These are phyloP conservation scores for Zeugodacus cucurbitae DNA, from an alignment of 1,140 invertebrate species.

Conservation along the genomic window DNA sequence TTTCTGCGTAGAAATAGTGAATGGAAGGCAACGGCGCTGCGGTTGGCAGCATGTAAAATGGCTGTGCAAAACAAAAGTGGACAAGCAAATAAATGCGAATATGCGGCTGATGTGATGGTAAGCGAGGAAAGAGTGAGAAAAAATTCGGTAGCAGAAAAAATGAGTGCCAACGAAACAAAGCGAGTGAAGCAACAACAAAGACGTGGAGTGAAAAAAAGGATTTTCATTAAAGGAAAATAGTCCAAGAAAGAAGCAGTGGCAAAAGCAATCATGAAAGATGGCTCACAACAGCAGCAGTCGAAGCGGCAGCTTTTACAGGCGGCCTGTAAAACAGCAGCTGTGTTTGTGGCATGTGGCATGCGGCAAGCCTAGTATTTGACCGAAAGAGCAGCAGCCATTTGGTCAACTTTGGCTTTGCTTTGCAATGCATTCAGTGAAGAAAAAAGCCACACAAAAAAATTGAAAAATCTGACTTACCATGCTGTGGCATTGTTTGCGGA, in stretches of 20 bases:
- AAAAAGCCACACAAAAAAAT: background rate
- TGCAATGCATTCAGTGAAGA: background rate
- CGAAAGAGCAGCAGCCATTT: conserved; percentile 14
- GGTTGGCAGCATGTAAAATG: background rate
- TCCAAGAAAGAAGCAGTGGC: background rate
- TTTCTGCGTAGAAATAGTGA: background rate
- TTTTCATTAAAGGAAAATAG: background rate
- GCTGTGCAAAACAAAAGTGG: background rate
- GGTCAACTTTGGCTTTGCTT: background rate
- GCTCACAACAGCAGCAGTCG: background rate
- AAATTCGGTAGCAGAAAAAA: background rate
- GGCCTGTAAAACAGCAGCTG: too few relatives aligned
- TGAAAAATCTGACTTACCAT: background rate
- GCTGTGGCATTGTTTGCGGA: background rate
- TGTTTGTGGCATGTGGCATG: conserved; percentile 21
- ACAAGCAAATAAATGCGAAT: conserved; percentile 15
- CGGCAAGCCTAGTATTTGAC: conserved; percentile 21
- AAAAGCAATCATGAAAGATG: background rate
- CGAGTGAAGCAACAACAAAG: background rate
- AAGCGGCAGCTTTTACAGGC: too few relatives aligned
- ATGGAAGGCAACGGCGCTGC: background rate
- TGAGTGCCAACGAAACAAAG: background rate
- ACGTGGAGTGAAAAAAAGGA: background rate
- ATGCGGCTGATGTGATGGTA: background rate
- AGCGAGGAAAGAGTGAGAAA: background rate